These are phyloP conservation scores for Zosterops hypoxanthus DNA, from an alignment of 2,113 vertebrate species.

Conservation along the genomic window DNA sequence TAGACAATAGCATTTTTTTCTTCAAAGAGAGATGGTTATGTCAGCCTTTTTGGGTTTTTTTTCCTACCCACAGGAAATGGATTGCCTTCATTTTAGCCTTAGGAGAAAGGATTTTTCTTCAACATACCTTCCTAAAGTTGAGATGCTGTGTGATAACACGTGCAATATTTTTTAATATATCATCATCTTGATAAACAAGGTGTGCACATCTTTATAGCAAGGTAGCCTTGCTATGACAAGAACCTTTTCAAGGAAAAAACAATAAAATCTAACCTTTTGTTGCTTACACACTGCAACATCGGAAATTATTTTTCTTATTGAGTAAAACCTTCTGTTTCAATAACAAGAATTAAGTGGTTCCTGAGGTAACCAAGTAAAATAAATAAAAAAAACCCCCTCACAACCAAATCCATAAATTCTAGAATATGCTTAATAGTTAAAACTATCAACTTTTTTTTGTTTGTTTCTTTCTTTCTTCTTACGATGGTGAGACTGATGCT, in stretches of 20 bases:
- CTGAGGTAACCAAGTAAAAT: neutral
- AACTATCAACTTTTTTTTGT: neutral
- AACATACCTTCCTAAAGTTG: neutral
- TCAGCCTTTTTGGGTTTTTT: neutral
- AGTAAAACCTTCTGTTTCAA: neutral
- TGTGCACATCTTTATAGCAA: neutral
- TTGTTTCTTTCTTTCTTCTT: neutral
- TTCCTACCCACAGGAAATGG: neutral
- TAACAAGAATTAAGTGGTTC: neutral
- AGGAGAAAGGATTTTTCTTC: neutral
- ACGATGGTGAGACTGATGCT: neutral
- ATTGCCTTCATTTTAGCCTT: neutral
- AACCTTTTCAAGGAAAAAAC: neutral
- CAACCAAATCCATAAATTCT: neutral
- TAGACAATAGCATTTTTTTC: slow-evolving; percentile 19
- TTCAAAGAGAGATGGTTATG: neutral
- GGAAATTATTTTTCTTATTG: neutral
- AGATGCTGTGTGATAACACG: neutral
- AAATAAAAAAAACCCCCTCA: neutral
- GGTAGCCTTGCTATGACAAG: neutral
- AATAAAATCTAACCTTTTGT: neutral
- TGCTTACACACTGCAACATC: neutral
- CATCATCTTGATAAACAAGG: slow-evolving; percentile 12
- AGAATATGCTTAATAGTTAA: neutral
- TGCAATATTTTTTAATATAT: neutral